Evolutionary conservation across 2,888 invertebrate genomes (phyloP).

Genomic region (Axea sp.): DNA sequence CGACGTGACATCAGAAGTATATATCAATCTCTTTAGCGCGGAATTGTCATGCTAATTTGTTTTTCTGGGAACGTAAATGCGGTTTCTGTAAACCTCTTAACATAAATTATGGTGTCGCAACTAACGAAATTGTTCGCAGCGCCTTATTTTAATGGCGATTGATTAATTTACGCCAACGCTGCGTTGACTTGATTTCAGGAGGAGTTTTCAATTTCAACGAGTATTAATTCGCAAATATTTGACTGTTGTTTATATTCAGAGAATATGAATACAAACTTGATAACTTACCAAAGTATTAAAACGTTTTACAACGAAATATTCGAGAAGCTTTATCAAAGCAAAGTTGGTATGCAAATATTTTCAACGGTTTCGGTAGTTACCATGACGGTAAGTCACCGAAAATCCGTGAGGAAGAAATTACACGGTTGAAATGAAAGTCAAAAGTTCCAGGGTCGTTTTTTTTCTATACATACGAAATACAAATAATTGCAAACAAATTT

Average conservation of each 20-base stretch:
- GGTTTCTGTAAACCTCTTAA: constrained; percentile 35
- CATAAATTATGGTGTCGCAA: constrained; percentile 32
- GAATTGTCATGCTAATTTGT: constrained; percentile 56
- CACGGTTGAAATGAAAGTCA: no score
- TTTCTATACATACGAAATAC: no score
- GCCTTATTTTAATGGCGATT: constrained; percentile 1
- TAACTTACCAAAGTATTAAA: constrained; percentile 14
- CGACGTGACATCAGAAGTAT: constrained; percentile 31
- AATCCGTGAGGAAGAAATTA: no score
- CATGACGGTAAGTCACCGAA: neutral
- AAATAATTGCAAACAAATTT: no score
- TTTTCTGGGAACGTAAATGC: constrained; percentile 41
- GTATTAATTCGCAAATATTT: constrained; percentile 36
- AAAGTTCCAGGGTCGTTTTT: no score
- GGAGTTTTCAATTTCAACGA: constrained; percentile 13
- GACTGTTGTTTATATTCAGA: constrained; percentile 10
- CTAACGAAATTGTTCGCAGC: constrained; percentile 13
- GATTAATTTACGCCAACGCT: constrained; percentile 16
- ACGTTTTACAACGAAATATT: constrained; percentile 25
- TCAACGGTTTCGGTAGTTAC: constrained; percentile 11
- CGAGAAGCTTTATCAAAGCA: neutral
- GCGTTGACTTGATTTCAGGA: neutral
- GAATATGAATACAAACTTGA: constrained; percentile 8
- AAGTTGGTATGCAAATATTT: constrained; percentile 19
- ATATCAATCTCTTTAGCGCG: constrained; percentile 35